Conservation (phyloP, 2,888 invertebrate genomes). For the Lydus trimaculatus region DNA sequence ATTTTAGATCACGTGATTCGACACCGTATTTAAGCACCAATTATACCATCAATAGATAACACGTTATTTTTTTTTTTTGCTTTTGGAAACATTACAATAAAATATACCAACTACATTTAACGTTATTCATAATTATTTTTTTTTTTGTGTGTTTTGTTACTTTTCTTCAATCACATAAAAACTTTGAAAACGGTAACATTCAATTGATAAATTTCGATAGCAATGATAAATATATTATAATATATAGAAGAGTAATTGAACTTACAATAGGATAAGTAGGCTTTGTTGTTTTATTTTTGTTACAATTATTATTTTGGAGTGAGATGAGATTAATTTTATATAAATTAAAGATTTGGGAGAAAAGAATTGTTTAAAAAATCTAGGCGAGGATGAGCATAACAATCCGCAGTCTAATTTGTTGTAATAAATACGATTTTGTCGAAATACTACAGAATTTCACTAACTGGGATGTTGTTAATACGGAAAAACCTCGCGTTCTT, state of each 20-base stretch:
- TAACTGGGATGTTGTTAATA: conserved; percentile 36
- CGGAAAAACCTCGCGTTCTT: conserved; percentile 53
- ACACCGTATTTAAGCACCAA: conserved; percentile 52
- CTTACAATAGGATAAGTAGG: conserved; percentile 26
- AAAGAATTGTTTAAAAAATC: conserved; percentile 40
- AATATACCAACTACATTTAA: conserved; percentile 56
- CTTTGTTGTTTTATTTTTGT: conserved; percentile 3
- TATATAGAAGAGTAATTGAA: conserved; percentile 33
- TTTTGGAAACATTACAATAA: conserved; percentile 49
- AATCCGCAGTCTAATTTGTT: conserved; percentile 49
- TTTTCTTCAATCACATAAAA: conserved; percentile 58
- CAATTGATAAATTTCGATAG: conserved; percentile 55
- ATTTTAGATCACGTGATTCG: neutral
- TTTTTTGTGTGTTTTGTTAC: neutral
- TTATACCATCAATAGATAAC: conserved; percentile 51
- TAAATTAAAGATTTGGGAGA: conserved; percentile 24
- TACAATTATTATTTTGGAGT: neutral
- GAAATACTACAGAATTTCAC: neutral
- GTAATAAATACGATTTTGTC: neutral
- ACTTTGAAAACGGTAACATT: conserved; percentile 61
- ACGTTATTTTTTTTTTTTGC: conserved; percentile 17
- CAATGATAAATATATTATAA: conserved; percentile 30
- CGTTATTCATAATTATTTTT: conserved; percentile 25
- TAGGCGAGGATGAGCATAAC: conserved; percentile 58
- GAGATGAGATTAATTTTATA: conserved; percentile 22